Conservation (phyloP, 2,797 vertebrate genomes). For the Acrossocheilus fasciatus region DNA sequence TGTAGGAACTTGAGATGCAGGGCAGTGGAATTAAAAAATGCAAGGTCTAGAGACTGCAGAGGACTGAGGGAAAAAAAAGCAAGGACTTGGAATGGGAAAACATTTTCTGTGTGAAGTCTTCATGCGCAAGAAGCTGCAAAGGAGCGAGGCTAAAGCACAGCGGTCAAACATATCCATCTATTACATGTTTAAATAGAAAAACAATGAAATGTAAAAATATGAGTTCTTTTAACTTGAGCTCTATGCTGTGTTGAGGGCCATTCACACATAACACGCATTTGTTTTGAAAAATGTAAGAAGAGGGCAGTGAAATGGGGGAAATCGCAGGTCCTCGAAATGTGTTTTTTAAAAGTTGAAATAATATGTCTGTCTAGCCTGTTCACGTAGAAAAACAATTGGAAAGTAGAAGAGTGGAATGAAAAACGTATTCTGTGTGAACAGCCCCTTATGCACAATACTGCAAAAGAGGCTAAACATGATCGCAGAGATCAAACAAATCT, state of each 20-base stretch:
- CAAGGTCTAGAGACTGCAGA: not conserved
- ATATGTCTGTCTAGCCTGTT: not conserved
- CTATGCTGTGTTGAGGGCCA: not conserved
- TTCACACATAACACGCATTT: not conserved
- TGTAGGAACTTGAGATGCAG: not conserved
- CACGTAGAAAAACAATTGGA: not conserved
- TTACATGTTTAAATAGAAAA: no score
- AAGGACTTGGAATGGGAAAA: not conserved
- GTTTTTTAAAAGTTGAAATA: not conserved
- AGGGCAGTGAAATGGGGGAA: not conserved
- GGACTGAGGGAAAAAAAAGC: not conserved
- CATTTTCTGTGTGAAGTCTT: no score
- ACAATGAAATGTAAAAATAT: no score
- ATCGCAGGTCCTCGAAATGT: no score
- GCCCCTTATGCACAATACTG: not conserved
- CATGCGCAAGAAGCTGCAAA: no score
- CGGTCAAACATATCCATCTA: no score
- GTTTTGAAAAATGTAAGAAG: not conserved
- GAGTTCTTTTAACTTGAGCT: no score
- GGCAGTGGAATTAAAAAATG: not conserved
- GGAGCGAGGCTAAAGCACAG: no score
- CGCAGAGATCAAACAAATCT: not conserved
- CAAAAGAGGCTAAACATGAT: not conserved
- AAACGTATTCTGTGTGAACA: not conserved
- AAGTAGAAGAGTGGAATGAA: not conserved